phyloP scores from a whole-genome alignment of 2,888 invertebrate species.

The Diadegma fenestrale region DNA sequence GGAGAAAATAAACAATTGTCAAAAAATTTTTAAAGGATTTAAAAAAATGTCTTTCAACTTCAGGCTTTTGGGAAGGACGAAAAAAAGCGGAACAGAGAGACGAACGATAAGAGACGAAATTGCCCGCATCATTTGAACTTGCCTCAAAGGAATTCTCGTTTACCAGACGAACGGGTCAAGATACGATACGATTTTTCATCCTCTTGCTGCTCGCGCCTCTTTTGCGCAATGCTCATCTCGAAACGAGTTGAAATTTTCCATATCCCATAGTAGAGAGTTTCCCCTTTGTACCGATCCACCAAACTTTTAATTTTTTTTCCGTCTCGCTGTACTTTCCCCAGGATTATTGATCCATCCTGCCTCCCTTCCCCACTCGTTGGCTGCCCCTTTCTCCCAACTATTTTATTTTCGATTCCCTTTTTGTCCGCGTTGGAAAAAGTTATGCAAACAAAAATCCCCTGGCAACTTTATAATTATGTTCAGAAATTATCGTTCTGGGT shows the following conservation, averaged over 20 bases:
- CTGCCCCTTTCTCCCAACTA: not conserved
- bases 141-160: conserved; percentile 36
- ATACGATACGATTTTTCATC: conserved; percentile 30
- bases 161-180: conserved; percentile 37
- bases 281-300: conserved; percentile 9
- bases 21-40: not conserved
- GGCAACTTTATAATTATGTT: not conserved
- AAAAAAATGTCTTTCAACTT: not conserved
- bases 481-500: not conserved
- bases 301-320: conserved; percentile 10
- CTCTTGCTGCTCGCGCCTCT: not conserved
- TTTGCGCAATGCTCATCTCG: conserved; percentile 43
- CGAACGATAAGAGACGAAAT: conserved; percentile 17
- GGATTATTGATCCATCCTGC: conserved; percentile 30
- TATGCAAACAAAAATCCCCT: conserved; percentile 1
- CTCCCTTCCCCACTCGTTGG: not conserved
- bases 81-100: not conserved
- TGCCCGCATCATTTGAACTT: conserved; percentile 26
- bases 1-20: not conserved
- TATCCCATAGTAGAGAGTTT: conserved; percentile 30
- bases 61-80: not conserved
- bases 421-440: not conserved
- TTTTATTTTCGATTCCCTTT: conserved; percentile 16
- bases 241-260: conserved; percentile 43
- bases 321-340: conserved; percentile 6